Evolutionary conservation across 2,797 vertebrate species (phyloP).

Genomic region (Taenioides sp.): DNA sequence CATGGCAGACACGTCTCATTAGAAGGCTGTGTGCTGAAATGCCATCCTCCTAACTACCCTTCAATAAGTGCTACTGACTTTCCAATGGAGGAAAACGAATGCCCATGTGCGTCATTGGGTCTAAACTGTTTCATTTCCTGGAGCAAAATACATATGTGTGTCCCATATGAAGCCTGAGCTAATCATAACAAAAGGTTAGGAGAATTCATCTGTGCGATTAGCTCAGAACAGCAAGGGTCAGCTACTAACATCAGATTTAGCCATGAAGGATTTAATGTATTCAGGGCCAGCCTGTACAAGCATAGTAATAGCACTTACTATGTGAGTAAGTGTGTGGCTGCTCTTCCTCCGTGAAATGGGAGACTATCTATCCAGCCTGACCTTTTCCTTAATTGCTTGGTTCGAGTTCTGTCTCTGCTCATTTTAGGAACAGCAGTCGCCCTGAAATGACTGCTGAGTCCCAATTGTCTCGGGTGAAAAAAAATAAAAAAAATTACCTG

Average conservation of each 20-base stretch:
- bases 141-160: conserved; percentile 4
- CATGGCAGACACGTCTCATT: conserved; percentile 54
- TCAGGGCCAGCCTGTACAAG: conserved; percentile 18
- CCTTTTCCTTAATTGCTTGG: conserved; percentile 75
- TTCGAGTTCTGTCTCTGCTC: conserved; percentile 66
- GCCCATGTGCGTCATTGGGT: conserved; percentile 16
- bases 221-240: conserved; percentile 3
- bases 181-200: background rate
- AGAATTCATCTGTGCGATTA: background rate
- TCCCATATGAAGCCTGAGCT: conserved; percentile 18
- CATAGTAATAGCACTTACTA: conserved; percentile 33
- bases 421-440: conserved; percentile 53
- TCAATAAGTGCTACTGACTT: conserved; percentile 44
- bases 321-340: background rate
- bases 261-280: conserved; percentile 19
- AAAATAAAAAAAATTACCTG: conserved; percentile 62
- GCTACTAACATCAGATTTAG: conserved; percentile 18
- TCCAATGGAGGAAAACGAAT: conserved; percentile 36
- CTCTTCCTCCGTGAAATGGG: conserved; percentile 45
- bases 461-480: conserved; percentile 59
- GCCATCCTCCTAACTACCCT: conserved; percentile 52
- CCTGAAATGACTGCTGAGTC: conserved; percentile 67
- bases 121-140: conserved; percentile 10
- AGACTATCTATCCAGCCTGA: conserved; percentile 69
- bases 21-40: conserved; percentile 56